These are phyloP conservation scores for Rhingia campestris DNA, from an alignment of 2,888 invertebrate genomes.

Conservation along the genomic window DNA sequence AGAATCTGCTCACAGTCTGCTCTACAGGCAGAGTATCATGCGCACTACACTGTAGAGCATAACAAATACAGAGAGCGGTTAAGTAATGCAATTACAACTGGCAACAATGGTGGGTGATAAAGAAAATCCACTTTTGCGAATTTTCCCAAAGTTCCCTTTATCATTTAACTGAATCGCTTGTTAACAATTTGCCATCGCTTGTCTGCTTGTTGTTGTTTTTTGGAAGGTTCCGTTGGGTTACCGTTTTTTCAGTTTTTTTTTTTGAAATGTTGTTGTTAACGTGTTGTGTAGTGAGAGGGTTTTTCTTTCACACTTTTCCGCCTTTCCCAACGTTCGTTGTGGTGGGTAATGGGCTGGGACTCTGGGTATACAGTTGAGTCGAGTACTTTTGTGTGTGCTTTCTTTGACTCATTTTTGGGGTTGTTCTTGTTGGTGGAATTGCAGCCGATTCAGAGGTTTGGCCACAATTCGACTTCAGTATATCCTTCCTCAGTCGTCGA, in stretches of 20 bases:
- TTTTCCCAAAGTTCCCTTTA: constrained; percentile 65
- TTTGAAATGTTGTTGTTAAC: constrained; percentile 61
- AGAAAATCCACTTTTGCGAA: constrained; percentile 68
- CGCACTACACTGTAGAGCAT: constrained; percentile 20
- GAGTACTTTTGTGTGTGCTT: constrained; percentile 5
- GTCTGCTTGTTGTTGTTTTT: constrained; percentile 19
- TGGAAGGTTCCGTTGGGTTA: neutral
- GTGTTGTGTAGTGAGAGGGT: constrained; percentile 29
- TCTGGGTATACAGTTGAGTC: constrained; percentile 4
- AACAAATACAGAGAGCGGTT: constrained; percentile 8
- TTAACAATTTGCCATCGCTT: constrained; percentile 66
- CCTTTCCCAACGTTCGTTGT: constrained; percentile 25
- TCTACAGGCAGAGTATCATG: constrained; percentile 2
- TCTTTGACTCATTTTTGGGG: constrained; percentile 23
- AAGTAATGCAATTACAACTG: too few relatives aligned
- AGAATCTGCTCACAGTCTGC: neutral
- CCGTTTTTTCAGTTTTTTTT: constrained; percentile 32
- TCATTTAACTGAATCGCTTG: constrained; percentile 67
- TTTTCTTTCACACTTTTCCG: constrained; percentile 56
- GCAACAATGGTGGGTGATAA: constrained; percentile 31
- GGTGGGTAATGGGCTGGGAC: too few relatives aligned
- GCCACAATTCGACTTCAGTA: constrained; percentile 61
- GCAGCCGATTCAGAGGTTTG: constrained; percentile 46
- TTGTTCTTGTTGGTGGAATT: constrained; percentile 20
- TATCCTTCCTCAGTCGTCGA: constrained; percentile 72